Evolutionary conservation across 2,113 vertebrate species (phyloP).

Genomic region (Dendropsophus ebraccatus): DNA sequence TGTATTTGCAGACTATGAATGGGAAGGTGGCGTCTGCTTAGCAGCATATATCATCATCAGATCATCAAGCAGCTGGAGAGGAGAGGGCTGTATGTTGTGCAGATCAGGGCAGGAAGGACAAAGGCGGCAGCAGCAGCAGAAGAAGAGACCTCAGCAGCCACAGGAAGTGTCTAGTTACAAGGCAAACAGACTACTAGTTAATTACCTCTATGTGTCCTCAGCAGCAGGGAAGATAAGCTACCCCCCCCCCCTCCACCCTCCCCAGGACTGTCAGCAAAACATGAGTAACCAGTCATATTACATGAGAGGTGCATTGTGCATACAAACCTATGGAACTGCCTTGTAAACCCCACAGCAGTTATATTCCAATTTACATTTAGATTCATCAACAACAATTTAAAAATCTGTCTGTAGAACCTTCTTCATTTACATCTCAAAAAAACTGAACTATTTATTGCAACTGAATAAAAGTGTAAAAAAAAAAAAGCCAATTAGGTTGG

Average conservation of each 20-base stretch:
- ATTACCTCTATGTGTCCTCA: conserved; percentile 33
- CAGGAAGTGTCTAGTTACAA: conserved; percentile 50
- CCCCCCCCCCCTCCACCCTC: background rate
- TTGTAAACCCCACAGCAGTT: background rate
- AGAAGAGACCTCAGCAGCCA: background rate
- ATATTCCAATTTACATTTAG: too few relatives aligned
- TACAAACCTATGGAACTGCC: background rate
- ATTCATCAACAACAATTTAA: too few relatives aligned
- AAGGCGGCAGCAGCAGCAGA: conserved; percentile 41
- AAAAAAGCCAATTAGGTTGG: background rate
- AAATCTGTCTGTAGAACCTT: too few relatives aligned
- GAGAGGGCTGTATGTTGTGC: background rate
- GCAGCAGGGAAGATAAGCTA: background rate
- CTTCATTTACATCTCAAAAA: background rate
- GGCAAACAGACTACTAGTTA: conserved; percentile 22
- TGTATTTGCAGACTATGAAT: background rate
- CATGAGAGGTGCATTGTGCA: background rate
- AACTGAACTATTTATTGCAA: background rate
- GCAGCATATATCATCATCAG: conserved; percentile 22
- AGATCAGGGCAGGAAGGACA: conserved; percentile 48
- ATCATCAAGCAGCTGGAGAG: conserved; percentile 30
- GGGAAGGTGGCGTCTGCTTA: conserved; percentile 21
- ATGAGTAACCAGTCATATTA: background rate
- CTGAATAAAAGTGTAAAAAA: background rate
- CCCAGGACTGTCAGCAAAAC: background rate